phyloP scores from a whole-genome alignment of 2,113 vertebrate species.

The Micronycteris hirsuta region DNA sequence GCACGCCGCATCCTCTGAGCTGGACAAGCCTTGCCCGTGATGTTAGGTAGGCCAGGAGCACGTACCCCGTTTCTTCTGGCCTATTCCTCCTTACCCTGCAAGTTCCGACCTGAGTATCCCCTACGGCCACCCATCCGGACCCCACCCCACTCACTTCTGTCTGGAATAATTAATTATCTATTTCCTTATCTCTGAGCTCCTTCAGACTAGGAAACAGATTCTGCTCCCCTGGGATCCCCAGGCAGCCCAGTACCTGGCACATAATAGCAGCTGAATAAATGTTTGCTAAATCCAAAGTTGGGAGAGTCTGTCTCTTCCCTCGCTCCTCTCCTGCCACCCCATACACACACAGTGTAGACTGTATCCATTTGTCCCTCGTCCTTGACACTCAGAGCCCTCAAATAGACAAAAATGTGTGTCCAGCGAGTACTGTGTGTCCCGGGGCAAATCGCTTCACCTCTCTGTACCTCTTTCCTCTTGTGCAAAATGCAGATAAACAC shows the following conservation, averaged over 20 bases:
- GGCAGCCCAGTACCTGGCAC: neutral
- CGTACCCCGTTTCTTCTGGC: neutral
- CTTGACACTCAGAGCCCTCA: neutral
- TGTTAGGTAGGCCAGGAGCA: neutral
- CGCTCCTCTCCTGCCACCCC: neutral
- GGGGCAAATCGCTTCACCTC: neutral
- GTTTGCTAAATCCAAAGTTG: neutral
- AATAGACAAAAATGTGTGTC: neutral
- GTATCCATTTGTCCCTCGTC: neutral
- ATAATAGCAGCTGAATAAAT: neutral
- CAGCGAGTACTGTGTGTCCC: neutral
- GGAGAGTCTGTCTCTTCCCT: neutral
- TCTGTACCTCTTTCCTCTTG: neutral
- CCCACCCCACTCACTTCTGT: neutral
- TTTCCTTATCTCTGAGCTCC: conserved; percentile 8
- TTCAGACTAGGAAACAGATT: neutral
- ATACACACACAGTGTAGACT: neutral
- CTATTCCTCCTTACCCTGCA: neutral
- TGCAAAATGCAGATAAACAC: neutral
- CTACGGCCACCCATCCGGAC: neutral
- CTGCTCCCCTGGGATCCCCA: neutral
- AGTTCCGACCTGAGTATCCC: neutral
- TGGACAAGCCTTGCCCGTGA: neutral
- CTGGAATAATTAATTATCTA: neutral
- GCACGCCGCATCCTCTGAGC: neutral